Base-by-base conservation (phyloP, 2,113 vertebrate genomes). In the Dicerorhinus sumatrensis region DNA sequence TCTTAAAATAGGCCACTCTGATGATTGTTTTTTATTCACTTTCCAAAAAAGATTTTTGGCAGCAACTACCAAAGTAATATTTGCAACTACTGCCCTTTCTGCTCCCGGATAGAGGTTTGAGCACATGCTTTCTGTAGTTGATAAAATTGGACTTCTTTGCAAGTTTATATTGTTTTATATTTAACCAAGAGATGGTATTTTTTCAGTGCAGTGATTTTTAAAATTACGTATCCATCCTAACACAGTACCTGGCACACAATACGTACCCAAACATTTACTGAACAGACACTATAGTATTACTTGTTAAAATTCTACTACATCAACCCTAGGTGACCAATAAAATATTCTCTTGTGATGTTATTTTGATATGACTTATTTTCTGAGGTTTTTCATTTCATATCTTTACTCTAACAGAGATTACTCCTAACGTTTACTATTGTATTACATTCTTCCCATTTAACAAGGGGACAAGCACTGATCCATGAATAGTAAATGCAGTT, bases 31-130 rank as follows among this genome's bases (percentile, higher is more conserved):
- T 92, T 58, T 65, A 93, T 73, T 93, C 96, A 89, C 73, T 96
- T 94, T 89, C 76, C 25, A 89, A 92, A 96, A 67, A 85, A 25
- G 23, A 85, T 79, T 96, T 89, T 51, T 87, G 76, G 60, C 70
- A 93, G 81, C 65, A 98, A 93, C 54, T 69, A 67, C 67, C 54
- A 51, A 85, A 76, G 46, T 42, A 92, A 27, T 85, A 80, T 42
- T 93, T 94, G 29, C 9, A 96, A 92, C 42, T 79, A 70, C 5
- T 65, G 9, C 23, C 67, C 48, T 70, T 75, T 96, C 90, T 85
- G 33, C 6, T 69, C n/a, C 46, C n/a, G 56, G 5, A 54, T 42
- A 75, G 12, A 63, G 1, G 67, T 54, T 54, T 62, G 1, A 93
- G 29, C 20, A 69, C 73, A 82, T 33, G 17, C 7, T 72, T 10